Percentiles rank a stretch among this genome's conserved stretches.
Evolutionary conservation across 1,140 invertebrate genomes (phyloP).

Genomic region (Conus ventricosus): DNA sequence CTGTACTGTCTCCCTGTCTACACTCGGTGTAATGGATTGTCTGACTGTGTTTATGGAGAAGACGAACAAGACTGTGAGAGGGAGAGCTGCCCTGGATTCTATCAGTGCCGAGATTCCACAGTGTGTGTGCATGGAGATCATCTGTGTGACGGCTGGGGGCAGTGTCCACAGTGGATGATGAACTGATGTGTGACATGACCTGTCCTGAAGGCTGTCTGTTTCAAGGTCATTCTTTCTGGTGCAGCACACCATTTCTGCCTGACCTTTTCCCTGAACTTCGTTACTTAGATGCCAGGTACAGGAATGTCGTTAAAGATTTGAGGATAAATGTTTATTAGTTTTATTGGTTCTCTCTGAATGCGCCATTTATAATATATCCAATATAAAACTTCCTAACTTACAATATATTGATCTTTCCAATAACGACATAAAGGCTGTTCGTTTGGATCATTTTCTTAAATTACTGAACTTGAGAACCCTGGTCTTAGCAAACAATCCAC

Average conservation of each 20-base stretch:
- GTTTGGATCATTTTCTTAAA: too few relatives aligned
- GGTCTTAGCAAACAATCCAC: too few relatives aligned
- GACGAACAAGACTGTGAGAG: background rate
- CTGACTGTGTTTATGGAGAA: constrained; percentile 27
- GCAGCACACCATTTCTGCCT: background rate
- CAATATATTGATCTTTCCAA: too few relatives aligned
- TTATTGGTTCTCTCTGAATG: too few relatives aligned
- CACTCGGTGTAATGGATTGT: constrained; percentile 36
- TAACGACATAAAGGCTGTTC: too few relatives aligned
- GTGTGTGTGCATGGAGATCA: background rate
- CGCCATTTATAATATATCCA: too few relatives aligned
- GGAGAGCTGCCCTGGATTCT: background rate
- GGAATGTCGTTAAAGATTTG: background rate
- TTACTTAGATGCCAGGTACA: background rate
- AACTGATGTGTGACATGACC: background rate
- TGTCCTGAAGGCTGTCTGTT: background rate
- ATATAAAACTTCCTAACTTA: too few relatives aligned
- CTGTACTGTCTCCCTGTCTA: constrained; percentile 29
- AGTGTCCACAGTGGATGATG: constrained; percentile 29
- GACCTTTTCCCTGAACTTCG: background rate
- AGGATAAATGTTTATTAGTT: too few relatives aligned
- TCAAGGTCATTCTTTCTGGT: background rate
- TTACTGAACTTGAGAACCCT: too few relatives aligned
- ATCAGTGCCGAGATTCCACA: background rate
- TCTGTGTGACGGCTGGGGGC: constrained; percentile 4